Evolutionary conservation across 2,888 invertebrate species (phyloP).

Genomic region (Perdita meconis): DNA sequence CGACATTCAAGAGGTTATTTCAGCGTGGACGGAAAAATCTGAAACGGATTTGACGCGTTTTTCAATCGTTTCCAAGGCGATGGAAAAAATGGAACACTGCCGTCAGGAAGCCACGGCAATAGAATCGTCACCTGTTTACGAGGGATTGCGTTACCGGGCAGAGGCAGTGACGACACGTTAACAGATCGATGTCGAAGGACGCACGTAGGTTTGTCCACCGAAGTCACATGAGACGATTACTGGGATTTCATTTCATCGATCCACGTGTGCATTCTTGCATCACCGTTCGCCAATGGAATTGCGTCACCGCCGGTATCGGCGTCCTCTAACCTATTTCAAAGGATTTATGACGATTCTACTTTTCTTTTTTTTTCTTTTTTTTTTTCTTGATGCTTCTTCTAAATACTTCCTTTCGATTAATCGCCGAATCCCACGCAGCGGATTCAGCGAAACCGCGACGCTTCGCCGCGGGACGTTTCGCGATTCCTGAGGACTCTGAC

Average conservation of each 20-base stretch:
- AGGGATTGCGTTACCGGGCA: conserved; percentile 52
- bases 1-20: not conserved
- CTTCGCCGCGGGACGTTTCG: conserved; percentile 9
- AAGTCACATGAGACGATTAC: conserved; percentile 46
- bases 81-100: not conserved
- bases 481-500: conserved; percentile 17
- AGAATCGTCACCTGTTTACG: conserved; percentile 56
- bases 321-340: conserved; percentile 14
- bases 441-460: conserved; percentile 32
- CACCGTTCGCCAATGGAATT: conserved; percentile 12
- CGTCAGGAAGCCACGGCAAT: not conserved
- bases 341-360: conserved; percentile 38
- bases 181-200: conserved; percentile 75
- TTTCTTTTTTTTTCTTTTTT: no score
- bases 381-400: no score
- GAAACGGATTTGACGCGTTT: not conserved
- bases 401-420: conserved; percentile 3
- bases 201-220: conserved; percentile 70
- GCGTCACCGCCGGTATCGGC: conserved; percentile 21
- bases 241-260: conserved; percentile 49
- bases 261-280: conserved; percentile 28
- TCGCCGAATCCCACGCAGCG: conserved; percentile 25
- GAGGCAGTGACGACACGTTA: conserved; percentile 37
- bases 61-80: not conserved
- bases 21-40: not conserved